Base-by-base conservation (phyloP, 1,140 invertebrate species). In the Atopsyche davidsoni region DNA sequence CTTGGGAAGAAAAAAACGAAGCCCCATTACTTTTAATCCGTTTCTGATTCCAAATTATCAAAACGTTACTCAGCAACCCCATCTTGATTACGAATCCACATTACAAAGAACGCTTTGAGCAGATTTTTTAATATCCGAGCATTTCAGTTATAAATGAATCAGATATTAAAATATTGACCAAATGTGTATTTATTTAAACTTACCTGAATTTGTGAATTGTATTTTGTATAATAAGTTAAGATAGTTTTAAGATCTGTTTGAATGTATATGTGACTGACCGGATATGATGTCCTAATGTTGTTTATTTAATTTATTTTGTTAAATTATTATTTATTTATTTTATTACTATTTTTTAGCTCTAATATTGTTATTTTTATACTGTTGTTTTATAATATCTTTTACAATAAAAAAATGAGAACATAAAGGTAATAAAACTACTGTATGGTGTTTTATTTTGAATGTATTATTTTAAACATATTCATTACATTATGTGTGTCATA, bases 1-100 rank as follows among this genome's bases (percentile, higher is more conserved):
- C 62, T 68, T 86, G 31, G 81, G 78, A 2, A 67, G 78, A 51
- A 73, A 75, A 59, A 76, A 71, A 54, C 63, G 74, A 2, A 41
- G 28, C 22, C 6, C 43, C 13, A 44, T 14, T 18, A 9, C 31
- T 19, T 23, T n/a, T n/a, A n/a, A 45, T 22, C 24, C 25, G 1
- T 4, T 44, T 2, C 14, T 19, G 16, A 36, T 7, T 18, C 2
- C 13, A 13, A 35, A 46, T 28, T 39, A 25, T 25, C 48, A 36
- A 45, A 58, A 51, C 36, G 56, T 58, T 2, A 58, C 56, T 6
- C 51, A 58, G 16, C 52, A 51, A 39, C 52, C 56, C 2, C 31
- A 53, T 35, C 13, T 53, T n/a, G 39, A 46, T 39, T 58, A 43
- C 24, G 56, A 58, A 48, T 51, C 51, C 2, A 58, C 56, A 21